Conservation (phyloP, 2,888 invertebrate species). For the Ormyrus labotus region DNA sequence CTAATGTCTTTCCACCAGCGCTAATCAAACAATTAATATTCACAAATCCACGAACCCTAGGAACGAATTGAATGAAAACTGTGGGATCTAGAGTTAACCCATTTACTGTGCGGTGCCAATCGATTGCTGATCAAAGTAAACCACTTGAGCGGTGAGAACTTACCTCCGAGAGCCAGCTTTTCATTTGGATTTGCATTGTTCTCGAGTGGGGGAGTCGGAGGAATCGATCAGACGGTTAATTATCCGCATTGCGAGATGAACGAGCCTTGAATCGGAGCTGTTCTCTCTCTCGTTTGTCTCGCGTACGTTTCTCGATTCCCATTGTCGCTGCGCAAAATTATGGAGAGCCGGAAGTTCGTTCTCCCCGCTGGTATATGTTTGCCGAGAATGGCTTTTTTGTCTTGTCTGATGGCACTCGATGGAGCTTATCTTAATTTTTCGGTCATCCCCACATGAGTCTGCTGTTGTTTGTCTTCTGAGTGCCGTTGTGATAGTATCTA, state of each 20-base stretch:
- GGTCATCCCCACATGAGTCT: not conserved
- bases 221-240: conserved; percentile 27
- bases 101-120: too few species aligned
- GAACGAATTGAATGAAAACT: too few species aligned
- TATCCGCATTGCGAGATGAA: conserved; percentile 41
- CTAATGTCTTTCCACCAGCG: too few species aligned
- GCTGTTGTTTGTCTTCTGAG: too few species aligned
- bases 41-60: too few species aligned
- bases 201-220: not conserved
- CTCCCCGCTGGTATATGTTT: not conserved
- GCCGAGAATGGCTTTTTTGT: not conserved
- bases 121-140: too few species aligned
- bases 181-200: too few species aligned
- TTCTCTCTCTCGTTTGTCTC: conserved; percentile 54
- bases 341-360: not conserved
- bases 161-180: too few species aligned
- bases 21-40: too few species aligned
- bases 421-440: conserved; percentile 34
- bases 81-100: too few species aligned
- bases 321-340: not conserved
- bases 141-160: too few species aligned
- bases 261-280: conserved; percentile 37
- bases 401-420: conserved; percentile 5
- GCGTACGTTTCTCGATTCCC: conserved; percentile 48
- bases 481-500: too few species aligned